Percentiles rank a stretch among this genome's conserved stretches.
Conservation (phyloP, 2,797 vertebrate genomes). For the Eutrigla gurnardus region DNA sequence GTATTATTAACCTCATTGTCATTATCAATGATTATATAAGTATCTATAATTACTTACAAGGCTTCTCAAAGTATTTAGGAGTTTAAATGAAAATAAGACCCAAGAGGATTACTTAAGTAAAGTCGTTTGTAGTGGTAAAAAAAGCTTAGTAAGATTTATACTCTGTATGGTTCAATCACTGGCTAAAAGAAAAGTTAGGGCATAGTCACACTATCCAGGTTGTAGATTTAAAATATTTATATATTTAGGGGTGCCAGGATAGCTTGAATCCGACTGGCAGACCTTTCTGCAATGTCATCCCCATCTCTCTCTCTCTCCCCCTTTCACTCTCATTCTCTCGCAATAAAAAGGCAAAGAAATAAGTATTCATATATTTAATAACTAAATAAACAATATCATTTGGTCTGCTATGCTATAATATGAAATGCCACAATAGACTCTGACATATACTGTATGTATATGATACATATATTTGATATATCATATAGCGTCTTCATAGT, state of each 20-base stretch:
- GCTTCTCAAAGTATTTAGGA: not conserved
- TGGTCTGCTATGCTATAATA: not conserved
- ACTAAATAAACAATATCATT: not conserved
- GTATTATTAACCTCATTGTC: not conserved
- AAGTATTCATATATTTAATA: not conserved
- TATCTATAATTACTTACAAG: not conserved
- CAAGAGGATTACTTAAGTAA: slow-evolving; percentile 8
- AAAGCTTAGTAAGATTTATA: not conserved
- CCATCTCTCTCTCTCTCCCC: too few species aligned
- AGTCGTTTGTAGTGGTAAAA: not conserved
- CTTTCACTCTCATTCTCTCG: too few species aligned
- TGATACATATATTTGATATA: too few species aligned
- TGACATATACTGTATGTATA: too few species aligned
- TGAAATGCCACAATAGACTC: not conserved
- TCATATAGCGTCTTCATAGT: too few species aligned
- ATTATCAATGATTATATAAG: not conserved
- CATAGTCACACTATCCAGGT: too few species aligned
- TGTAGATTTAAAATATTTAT: too few species aligned
- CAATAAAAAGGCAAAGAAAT: too few species aligned
- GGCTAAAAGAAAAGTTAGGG: too few species aligned
- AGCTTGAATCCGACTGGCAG: too few species aligned
- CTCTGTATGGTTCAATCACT: not conserved
- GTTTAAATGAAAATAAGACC: not conserved
- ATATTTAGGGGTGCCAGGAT: too few species aligned
- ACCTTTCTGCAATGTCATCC: too few species aligned